These are phyloP conservation scores for Cataglyphis livida DNA, from an alignment of 2,888 invertebrate species.

Conservation along the genomic window DNA sequence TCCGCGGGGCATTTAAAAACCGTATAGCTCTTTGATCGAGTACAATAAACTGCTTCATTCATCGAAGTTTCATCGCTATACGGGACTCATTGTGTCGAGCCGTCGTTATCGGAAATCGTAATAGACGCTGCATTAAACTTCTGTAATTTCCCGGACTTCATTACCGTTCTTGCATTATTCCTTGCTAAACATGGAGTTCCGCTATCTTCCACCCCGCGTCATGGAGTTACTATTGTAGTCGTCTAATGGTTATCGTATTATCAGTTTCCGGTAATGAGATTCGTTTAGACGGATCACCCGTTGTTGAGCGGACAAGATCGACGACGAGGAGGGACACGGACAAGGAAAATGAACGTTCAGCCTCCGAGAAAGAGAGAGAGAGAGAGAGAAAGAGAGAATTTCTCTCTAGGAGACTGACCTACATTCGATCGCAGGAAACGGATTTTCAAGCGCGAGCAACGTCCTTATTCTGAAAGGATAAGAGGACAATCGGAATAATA, in stretches of 20 bases:
- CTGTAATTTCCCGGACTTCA: slow-evolving; percentile 58
- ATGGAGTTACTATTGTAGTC: background rate
- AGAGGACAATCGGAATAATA: slow-evolving; percentile 12
- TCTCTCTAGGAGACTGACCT: slow-evolving; percentile 70
- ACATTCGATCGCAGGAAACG: slow-evolving; percentile 74
- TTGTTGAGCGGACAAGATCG: slow-evolving; percentile 57
- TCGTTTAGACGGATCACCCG: slow-evolving; percentile 3
- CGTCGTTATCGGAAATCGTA: slow-evolving; percentile 60
- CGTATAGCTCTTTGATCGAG: slow-evolving; percentile 40
- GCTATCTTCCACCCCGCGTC: slow-evolving; percentile 28
- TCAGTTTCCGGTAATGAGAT: slow-evolving; percentile 44
- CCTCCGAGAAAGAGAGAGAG: slow-evolving; percentile 13
- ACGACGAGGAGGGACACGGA: slow-evolving; percentile 47
- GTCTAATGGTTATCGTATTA: slow-evolving; percentile 39
- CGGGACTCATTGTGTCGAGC: slow-evolving; percentile 35
- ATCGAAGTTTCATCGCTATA: slow-evolving; percentile 29
- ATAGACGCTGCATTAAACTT: slow-evolving; percentile 57
- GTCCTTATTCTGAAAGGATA: slow-evolving; percentile 17
- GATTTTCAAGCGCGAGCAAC: slow-evolving; percentile 69
- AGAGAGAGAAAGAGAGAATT: background rate
- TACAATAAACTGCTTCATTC: slow-evolving; percentile 44
- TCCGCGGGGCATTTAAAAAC: slow-evolving; percentile 33
- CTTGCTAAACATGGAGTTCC: slow-evolving; percentile 38
- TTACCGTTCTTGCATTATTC: slow-evolving; percentile 57
- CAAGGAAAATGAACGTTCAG: slow-evolving; percentile 50